A percentile compares a stretch with the other conserved stretches of the same genome.
Conservation (phyloP, 2,888 invertebrate species). For the Hecatera dysodea region DNA sequence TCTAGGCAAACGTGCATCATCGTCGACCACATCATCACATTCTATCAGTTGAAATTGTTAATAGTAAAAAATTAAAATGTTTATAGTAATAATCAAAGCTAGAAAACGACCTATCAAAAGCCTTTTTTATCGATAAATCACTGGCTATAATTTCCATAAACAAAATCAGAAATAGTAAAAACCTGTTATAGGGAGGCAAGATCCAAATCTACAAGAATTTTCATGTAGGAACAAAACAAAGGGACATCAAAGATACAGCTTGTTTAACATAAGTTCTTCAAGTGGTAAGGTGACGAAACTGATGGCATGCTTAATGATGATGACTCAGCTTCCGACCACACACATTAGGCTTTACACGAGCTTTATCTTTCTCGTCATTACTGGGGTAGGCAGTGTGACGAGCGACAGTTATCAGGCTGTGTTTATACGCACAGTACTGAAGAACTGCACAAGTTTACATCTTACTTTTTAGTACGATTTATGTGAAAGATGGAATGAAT, state of each 20-base stretch:
- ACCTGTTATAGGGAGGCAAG: not conserved
- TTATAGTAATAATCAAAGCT: too few relatives aligned
- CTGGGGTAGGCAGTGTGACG: constrained; percentile 58
- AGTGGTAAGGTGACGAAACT: constrained; percentile 55
- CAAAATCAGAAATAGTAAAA: not conserved
- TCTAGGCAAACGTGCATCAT: too few relatives aligned
- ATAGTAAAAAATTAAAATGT: too few relatives aligned
- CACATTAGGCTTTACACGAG: constrained; percentile 53
- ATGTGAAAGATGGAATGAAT: too few relatives aligned
- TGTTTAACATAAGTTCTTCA: constrained; percentile 13
- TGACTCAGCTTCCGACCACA: constrained; percentile 35
- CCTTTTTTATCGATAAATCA: too few relatives aligned
- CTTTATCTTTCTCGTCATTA: constrained; percentile 64
- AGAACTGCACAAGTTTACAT: not conserved
- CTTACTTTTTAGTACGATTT: too few relatives aligned
- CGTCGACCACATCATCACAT: too few relatives aligned
- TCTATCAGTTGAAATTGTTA: too few relatives aligned
- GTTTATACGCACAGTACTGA: not conserved
- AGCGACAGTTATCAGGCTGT: constrained; percentile 8
- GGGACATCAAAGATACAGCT: constrained; percentile 9
- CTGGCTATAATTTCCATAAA: not conserved
- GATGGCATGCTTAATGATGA: constrained; percentile 49
- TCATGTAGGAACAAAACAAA: not conserved
- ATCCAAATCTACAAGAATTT: not conserved
- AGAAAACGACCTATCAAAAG: too few relatives aligned